Base-by-base conservation (phyloP, 2,888 invertebrate species). In the Caenorhabditis sinica region DNA sequence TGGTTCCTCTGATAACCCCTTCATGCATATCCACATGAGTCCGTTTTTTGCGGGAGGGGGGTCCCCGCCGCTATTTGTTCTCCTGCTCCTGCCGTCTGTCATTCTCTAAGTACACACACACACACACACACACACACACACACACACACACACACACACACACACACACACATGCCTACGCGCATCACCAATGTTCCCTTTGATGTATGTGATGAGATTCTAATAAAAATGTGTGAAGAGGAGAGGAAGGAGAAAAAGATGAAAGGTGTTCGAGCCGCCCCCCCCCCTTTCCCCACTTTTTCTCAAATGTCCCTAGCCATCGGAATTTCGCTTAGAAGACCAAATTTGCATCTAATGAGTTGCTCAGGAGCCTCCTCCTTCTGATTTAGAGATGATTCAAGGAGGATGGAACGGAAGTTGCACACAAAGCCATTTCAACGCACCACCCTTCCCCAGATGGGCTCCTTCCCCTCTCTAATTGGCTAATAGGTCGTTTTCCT, bases 341-440 rank as follows among this genome's bases (percentile, higher is more conserved):
- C n/a, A n/a, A 11, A 9, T 40, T 56, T 30, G 20, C 28, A 40
- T 36, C 5, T 36, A 36, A 36, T 40, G 40, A 40, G 13, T 13
- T 2, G 6, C 13, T 40, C 40, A 40, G 13, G 40, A 40, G 33
- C 33, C 4, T 36, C 33, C 33, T n/a, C n/a, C n/a, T n/a, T n/a
- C n/a, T n/a, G n/a, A 36, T 36, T 6, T 6, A 9, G 9, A 36
- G 33, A 40, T 2, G n/a, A 25, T n/a, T n/a, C n/a, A n/a, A 23
- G 30, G 23, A 20, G 36, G 43, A 33, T 58, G 51, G 77, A 71
- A 71, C 69, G 77, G 77, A 77, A 77, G 77, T 71, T 51, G 68
- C 66, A 36, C n/a, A n/a, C 66, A 33, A 30, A 69, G 51, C 58
- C 56, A 30, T n/a, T 25, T 20, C 53, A 5, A n/a, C 9, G n/a